Base-by-base conservation (phyloP, 2,797 vertebrate species). In the Octomys mimax region DNA sequence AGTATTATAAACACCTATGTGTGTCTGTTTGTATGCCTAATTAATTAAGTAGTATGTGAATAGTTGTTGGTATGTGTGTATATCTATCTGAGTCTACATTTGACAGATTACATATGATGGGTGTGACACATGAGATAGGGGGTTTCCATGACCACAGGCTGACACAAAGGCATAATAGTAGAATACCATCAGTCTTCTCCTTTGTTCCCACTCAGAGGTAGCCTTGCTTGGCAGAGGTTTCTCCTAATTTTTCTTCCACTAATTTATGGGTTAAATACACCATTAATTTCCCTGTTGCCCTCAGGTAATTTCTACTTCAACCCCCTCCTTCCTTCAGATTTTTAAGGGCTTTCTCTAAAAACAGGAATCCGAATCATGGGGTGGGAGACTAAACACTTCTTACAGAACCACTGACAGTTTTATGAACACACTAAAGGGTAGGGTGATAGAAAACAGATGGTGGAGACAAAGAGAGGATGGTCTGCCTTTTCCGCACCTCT, bases 211-310 rank as follows among this genome's bases (percentile, higher is more conserved):
- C n/a, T 57, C 62, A 77, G 91, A 91, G 42, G 71, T 85, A 91
- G 36, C 49, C 61, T 92, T 54, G 16, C 68, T 78, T 93, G 59
- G 52, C 85, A 81, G 91, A 87, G 73, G 6, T 73, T 95, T 96
- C 33, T 62, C 52, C 91, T 84, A 78, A 70, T 54, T 89, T 94
- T 92, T 19, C 28, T 95, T 95, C 31, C 62, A 28, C 87, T 26
- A 4, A 33, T 82, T 91, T 89, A 26, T 78, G 31, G 62, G 22
- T 73, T 79, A 70, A 91, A 96, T 26, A 66, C 46, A 39, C 36
- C 75, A 31, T 36, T 80, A 31, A 89, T 78, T 94, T 89, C 66
- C 36, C 84, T 88, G 2, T 59, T 87, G 92, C 66, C 83, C 54
- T 83, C 42, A 91, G 54, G 83, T 62, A 75, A 93, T 52, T 93